Percentiles rank a stretch among this genome's conserved stretches.
phyloP scores from a whole-genome alignment of 2,888 invertebrate genomes.

The Abrostola tripartita region DNA sequence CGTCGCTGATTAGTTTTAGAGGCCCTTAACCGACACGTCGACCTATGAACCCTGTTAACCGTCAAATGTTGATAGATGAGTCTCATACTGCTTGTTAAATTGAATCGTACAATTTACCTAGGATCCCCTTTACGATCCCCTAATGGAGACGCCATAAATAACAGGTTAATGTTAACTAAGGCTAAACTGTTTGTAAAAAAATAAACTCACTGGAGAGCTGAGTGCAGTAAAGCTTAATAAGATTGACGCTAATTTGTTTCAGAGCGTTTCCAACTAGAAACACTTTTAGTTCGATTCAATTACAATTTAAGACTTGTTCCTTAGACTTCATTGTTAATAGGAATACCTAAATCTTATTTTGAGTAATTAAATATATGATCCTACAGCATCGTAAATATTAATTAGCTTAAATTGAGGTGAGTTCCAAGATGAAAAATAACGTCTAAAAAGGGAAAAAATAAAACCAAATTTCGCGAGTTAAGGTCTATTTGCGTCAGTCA shows the following conservation, averaged over 20 bases:
- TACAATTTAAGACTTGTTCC: constrained; percentile 13
- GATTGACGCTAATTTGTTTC: constrained; percentile 48
- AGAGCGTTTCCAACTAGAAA: constrained; percentile 30
- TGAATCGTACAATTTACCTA: constrained; percentile 7
- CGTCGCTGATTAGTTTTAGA: constrained; percentile 66
- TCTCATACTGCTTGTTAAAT: constrained; percentile 48
- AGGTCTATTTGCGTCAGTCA: constrained; percentile 59
- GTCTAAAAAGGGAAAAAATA: constrained; percentile 3
- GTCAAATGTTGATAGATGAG: constrained; percentile 68
- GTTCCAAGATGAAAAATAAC: neutral
- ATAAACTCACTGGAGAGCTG: constrained; percentile 9
- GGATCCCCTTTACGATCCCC: constrained; percentile 22
- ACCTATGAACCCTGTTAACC: constrained; percentile 53
- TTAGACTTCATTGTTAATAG: neutral
- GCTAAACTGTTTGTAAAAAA: constrained; percentile 28
- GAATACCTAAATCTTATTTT: neutral
- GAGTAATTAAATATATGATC: too few species aligned
- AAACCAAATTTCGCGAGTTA: constrained; percentile 39
- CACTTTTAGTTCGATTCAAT: constrained; percentile 39
- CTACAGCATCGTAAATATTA: too few species aligned
- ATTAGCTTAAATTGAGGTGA: neutral
- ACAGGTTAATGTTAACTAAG: constrained; percentile 10
- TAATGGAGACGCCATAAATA: constrained; percentile 15
- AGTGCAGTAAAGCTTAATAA: constrained; percentile 32
- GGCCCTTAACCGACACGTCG: constrained; percentile 48